Conservation (phyloP, 2,113 vertebrate species). For the Odocoileus hemionus region DNA sequence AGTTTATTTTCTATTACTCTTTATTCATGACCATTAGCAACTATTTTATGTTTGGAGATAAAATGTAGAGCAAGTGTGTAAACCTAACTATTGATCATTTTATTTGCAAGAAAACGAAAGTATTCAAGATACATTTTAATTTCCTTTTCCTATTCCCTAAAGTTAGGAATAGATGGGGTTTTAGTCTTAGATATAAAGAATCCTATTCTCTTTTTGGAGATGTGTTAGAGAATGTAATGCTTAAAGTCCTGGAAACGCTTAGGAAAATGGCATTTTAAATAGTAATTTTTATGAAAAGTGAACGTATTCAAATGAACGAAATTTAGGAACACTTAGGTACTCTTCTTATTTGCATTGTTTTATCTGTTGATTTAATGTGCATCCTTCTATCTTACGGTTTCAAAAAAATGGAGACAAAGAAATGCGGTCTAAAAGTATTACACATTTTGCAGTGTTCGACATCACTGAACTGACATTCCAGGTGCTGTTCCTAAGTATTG, state of each 20-base stretch:
- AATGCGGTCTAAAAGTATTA: background rate
- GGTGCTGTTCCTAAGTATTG: background rate
- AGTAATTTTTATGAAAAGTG: constrained; percentile 14
- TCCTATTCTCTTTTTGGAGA: background rate
- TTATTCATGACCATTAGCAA: background rate
- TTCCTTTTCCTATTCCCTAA: background rate
- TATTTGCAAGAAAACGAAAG: background rate
- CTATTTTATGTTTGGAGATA: background rate
- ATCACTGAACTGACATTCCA: background rate
- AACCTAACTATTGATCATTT: background rate
- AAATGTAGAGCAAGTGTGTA: background rate
- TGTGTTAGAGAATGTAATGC: background rate
- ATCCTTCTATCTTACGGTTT: background rate
- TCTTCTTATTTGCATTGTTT: background rate
- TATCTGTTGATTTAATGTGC: background rate
- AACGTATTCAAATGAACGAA: background rate
- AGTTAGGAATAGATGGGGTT: background rate
- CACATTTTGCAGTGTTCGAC: background rate
- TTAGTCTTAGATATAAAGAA: background rate
- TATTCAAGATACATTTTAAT: background rate
- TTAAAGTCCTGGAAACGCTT: background rate
- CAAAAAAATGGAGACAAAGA: constrained; percentile 39
- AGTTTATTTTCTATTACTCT: constrained; percentile 28
- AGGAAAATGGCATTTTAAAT: constrained; percentile 34
- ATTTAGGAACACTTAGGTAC: background rate